Base-by-base conservation (phyloP, 2,888 invertebrate species). In the Netelia inedita region DNA sequence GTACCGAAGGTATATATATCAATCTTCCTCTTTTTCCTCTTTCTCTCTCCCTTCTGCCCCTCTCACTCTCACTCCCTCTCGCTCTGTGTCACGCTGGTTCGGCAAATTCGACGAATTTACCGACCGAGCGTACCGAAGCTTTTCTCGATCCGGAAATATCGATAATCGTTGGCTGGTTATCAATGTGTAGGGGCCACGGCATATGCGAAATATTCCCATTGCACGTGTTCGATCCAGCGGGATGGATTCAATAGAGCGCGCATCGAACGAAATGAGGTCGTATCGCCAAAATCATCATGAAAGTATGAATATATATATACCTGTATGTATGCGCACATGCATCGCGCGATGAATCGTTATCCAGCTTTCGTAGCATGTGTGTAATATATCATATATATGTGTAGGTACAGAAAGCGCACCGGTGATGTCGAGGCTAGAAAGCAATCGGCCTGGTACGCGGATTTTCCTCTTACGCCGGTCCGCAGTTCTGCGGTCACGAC, bases 381-480 rank as follows among this genome's bases (percentile, higher is more conserved):
- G 14, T 46, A 46, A 46, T 46, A 11, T 35, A 35, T 3, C 28
- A n/a, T 50, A 50, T 53, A n/a, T 53, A 53, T 57, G 16, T 19
- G 19, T 57, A 0, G 1, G 19, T 57, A 9, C 19, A 57, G 57
- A 10, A 19, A 57, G 23, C 50, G 41, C 43, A 41, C 72, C 8
- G 63, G 23, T 21, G 55, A 65, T 65, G 50, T 65, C 46, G 46
- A 72, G 65, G 76, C 46, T 63, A 65, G 46, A 76, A 76, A 71
- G 82, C 71, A 71, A 82, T 75, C 55, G 76, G 75, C 16, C 35
- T 43, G 41, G 59, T 28, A 23, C 41, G 53, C 35, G 28, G 76
- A 72, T 78, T 78, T 82, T 78, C 78, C 78, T 68, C 82, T 73
- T 82, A 82, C 57, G 50, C 68, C 14, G 46, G 21, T 69, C 61